These are phyloP conservation scores for Chroicocephalus ridibundus DNA, from an alignment of 2,113 vertebrate species.

Conservation along the genomic window DNA sequence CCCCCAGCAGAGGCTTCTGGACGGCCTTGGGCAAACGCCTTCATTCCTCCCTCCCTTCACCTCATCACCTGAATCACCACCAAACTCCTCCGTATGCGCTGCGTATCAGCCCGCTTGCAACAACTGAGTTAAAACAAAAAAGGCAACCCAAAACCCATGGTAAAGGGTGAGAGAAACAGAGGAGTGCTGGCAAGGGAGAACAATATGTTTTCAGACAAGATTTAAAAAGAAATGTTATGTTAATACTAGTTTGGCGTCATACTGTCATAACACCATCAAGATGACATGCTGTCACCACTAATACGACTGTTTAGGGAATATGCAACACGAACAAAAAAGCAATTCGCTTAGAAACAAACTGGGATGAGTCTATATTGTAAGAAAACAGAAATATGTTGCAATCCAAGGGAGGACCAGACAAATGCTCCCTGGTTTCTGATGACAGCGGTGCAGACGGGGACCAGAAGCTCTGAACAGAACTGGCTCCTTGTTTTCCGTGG, in stretches of 20 bases:
- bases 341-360: conserved; percentile 22
- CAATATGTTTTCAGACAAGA: conserved; percentile 61
- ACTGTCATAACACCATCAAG: conserved; percentile 65
- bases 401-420: not conserved
- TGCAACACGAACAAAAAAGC: conserved; percentile 18
- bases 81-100: fast-evolving
- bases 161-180: conserved; percentile 36
- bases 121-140: not conserved
- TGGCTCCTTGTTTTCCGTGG: not conserved
- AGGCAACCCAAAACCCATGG: not conserved
- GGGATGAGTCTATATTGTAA: not conserved
- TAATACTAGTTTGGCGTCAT: conserved; percentile 57
- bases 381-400: conserved; percentile 15
- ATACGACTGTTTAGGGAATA: conserved; percentile 42
- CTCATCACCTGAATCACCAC: not conserved
- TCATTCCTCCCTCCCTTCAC: not conserved
- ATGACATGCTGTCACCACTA: conserved; percentile 61
- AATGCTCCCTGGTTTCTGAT: not conserved
- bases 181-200: conserved; percentile 27
- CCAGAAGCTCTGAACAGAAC: not conserved
- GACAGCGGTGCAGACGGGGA: not conserved
- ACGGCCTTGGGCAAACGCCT: not conserved
- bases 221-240: conserved; percentile 45
- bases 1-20: not conserved
- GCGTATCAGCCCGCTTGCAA: not conserved